Evolutionary conservation across 2,113 vertebrate species (phyloP).

Genomic region (Arothron firmamentum): DNA sequence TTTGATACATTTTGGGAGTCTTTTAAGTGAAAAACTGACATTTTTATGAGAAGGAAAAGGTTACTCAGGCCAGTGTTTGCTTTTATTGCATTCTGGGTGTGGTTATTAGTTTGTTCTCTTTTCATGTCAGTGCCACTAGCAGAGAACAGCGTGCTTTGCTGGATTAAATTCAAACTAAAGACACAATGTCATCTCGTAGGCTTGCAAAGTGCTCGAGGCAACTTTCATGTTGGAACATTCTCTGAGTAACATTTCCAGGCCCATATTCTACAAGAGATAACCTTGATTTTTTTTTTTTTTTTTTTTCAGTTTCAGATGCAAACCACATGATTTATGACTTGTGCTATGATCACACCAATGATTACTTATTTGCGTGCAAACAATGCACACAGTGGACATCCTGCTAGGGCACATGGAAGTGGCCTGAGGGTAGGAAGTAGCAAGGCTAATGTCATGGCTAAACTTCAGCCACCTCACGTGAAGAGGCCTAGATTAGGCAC

Average conservation of each 20-base stretch:
- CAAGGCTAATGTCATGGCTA: conserved; percentile 32
- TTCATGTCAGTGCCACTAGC: background rate
- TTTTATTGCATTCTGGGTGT: conserved; percentile 25
- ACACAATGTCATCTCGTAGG: conserved; percentile 28
- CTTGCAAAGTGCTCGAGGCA: conserved; percentile 4
- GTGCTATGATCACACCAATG: background rate
- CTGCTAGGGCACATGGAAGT: conserved; percentile 12
- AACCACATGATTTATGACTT: background rate
- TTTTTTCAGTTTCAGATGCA: background rate
- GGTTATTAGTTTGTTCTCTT: conserved; percentile 22
- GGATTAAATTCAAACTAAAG: background rate
- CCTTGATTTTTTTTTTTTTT: background rate
- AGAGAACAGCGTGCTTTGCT: conserved; percentile 25
- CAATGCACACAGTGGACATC: background rate
- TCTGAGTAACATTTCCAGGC: conserved; percentile 30
- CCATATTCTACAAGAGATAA: conserved; percentile 5
- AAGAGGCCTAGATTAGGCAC: conserved; percentile 69
- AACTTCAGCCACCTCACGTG: conserved; percentile 51
- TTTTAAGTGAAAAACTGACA: background rate
- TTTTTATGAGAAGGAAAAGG: conserved; percentile 5
- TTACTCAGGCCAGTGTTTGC: background rate
- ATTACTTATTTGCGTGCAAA: background rate
- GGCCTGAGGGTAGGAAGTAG: background rate
- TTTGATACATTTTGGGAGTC: too few species aligned
- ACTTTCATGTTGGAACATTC: conserved; percentile 2